Percentiles rank a stretch among this genome's conserved stretches.
These are phyloP conservation scores for Bibio marci DNA, from an alignment of 2,888 invertebrate species.

Conservation along the genomic window DNA sequence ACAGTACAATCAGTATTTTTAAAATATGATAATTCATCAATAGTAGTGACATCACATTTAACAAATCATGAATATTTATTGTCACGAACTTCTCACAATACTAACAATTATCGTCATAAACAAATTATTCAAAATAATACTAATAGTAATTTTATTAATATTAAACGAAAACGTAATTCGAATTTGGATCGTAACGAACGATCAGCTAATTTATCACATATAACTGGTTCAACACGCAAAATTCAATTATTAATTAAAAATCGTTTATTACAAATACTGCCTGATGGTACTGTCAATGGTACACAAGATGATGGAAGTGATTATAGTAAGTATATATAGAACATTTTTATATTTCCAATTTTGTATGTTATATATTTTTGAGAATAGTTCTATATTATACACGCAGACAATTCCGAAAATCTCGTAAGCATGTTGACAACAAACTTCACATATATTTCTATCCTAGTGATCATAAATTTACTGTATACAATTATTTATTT, in stretches of 20 bases:
- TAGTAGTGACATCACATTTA: background rate
- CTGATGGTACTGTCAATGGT: conserved; percentile 73
- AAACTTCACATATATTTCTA: too few species aligned
- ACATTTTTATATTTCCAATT: background rate
- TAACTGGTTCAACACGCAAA: conserved; percentile 60
- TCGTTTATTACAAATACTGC: conserved; percentile 63
- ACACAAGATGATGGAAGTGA: conserved; percentile 62
- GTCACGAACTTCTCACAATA: background rate
- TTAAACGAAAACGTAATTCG: conserved; percentile 7
- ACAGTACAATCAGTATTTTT: conserved; percentile 3
- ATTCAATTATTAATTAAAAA: conserved; percentile 75
- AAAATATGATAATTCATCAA: conserved; percentile 1
- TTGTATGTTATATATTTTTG: background rate
- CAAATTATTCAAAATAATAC: too few species aligned
- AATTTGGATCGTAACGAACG: conserved; percentile 37
- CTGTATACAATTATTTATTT: too few species aligned
- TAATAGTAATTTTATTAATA: background rate
- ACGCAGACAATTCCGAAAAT: too few species aligned
- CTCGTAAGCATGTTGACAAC: too few species aligned
- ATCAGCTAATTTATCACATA: conserved; percentile 64
- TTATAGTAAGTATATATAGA: conserved; percentile 56
- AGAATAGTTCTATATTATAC: too few species aligned
- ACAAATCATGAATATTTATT: background rate
- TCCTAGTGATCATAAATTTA: too few species aligned
- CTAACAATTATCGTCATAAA: background rate